Evolutionary conservation across 2,113 vertebrate species (phyloP).

Genomic region (Psettodes erumei): DNA sequence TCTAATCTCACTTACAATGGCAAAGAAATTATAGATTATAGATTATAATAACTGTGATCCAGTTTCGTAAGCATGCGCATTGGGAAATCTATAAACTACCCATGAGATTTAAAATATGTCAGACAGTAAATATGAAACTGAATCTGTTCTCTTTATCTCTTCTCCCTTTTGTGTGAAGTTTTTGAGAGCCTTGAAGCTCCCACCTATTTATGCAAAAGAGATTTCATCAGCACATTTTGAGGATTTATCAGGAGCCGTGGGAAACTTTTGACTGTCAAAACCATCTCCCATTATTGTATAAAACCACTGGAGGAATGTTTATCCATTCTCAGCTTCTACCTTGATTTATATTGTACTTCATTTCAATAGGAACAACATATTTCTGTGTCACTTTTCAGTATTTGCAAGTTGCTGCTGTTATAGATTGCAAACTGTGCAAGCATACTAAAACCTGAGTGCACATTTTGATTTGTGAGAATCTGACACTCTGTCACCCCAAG

Average conservation of each 20-base stretch:
- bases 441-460: conserved; percentile 6
- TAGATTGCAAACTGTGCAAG: not conserved
- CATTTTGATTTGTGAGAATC: conserved; percentile 24
- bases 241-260: conserved; percentile 59
- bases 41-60: conserved; percentile 2
- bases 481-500: conserved; percentile 40
- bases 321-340: conserved; percentile 42
- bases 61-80: conserved; percentile 12
- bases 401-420: conserved; percentile 10
- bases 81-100: conserved; percentile 23
- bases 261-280: conserved; percentile 50
- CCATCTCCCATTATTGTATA: conserved; percentile 34
- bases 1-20: not conserved
- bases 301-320: conserved; percentile 51
- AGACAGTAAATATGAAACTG: conserved; percentile 31
- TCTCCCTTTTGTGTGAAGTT: conserved; percentile 27
- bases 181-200: conserved; percentile 44
- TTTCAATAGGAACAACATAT: conserved; percentile 22
- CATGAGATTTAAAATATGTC: conserved; percentile 34
- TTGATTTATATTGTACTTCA: conserved; percentile 37
- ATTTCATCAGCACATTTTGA: conserved; percentile 69
- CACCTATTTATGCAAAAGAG: conserved; percentile 59
- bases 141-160: conserved; percentile 59
- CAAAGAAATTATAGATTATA: not conserved
- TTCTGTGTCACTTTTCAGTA: not conserved